phyloP scores from a whole-genome alignment of 2,888 invertebrate genomes.

The Oscheius myriophilus region DNA sequence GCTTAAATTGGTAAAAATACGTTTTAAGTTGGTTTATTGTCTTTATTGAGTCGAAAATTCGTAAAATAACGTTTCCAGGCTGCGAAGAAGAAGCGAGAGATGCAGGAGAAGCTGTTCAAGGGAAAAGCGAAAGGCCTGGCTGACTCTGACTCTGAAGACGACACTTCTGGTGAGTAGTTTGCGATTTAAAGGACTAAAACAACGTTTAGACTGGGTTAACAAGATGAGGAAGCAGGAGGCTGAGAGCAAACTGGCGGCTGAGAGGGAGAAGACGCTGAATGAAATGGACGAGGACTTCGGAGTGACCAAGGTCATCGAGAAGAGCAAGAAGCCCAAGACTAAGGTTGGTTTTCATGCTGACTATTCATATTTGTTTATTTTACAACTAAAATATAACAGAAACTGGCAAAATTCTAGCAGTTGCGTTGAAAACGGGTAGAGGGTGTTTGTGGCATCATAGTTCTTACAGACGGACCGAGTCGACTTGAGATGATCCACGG shows the following conservation, averaged over 20 bases:
- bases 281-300: slow-evolving; percentile 95
- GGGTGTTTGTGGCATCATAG: too few relatives aligned
- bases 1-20: neutral
- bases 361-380: neutral
- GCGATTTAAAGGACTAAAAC: neutral
- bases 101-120: slow-evolving; percentile 75
- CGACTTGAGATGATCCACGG: too few relatives aligned
- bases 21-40: neutral
- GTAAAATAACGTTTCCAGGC: too few relatives aligned
- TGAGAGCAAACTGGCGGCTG: slow-evolving; percentile 85
- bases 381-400: neutral
- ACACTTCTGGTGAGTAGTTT: slow-evolving; percentile 30
- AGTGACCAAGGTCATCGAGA: slow-evolving; percentile 82
- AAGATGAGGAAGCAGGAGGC: slow-evolving; percentile 82
- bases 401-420: too few relatives aligned
- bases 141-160: slow-evolving; percentile 59
- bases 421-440: too few relatives aligned
- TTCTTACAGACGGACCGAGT: too few relatives aligned
- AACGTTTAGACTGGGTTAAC: slow-evolving; percentile 80
- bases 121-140: slow-evolving; percentile 57
- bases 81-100: slow-evolving; percentile 82
- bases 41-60: too few relatives aligned
- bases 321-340: slow-evolving; percentile 32
- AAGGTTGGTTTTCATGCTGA: slow-evolving; percentile 18
- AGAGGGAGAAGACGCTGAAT: slow-evolving; percentile 87